Evolutionary conservation across 2,797 vertebrate species (phyloP).

Genomic region (Linurgus olivaceus): DNA sequence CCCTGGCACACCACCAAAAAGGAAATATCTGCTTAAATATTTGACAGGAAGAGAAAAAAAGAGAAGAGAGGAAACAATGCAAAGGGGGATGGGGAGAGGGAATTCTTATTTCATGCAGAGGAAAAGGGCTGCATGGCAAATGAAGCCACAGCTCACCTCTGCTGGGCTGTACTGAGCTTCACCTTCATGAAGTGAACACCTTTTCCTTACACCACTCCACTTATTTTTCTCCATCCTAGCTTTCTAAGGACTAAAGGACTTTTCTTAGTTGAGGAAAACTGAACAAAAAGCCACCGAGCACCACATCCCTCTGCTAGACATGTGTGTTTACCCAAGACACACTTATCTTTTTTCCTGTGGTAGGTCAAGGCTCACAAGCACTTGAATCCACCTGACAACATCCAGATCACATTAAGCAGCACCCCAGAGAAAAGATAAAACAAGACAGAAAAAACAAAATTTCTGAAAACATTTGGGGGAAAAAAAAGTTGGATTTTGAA

Average conservation of each 20-base stretch:
- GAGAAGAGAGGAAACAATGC: constrained; percentile 5
- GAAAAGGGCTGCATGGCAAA: background rate
- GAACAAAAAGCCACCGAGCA: background rate
- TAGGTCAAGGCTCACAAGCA: background rate
- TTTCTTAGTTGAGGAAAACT: background rate
- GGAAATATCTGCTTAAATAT: constrained; percentile 65
- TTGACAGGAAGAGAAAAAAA: constrained; percentile 33
- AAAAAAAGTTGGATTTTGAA: background rate
- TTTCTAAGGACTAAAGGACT: background rate
- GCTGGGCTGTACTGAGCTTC: background rate
- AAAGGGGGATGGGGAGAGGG: background rate
- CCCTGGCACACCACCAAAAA: constrained; percentile 54
- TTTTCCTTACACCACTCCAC: background rate
- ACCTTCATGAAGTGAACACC: background rate
- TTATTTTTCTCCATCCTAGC: background rate
- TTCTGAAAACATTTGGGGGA: background rate
- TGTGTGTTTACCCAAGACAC: background rate
- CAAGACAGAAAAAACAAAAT: background rate
- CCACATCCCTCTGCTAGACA: background rate
- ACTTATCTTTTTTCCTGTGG: background rate
- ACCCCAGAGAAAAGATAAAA: background rate
- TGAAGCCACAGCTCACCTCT: background rate
- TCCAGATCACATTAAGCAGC: background rate
- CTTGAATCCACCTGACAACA: background rate
- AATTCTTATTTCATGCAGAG: background rate